These are phyloP conservation scores for Cossypha heuglini DNA, from an alignment of 2,797 vertebrate genomes.

Conservation along the genomic window DNA sequence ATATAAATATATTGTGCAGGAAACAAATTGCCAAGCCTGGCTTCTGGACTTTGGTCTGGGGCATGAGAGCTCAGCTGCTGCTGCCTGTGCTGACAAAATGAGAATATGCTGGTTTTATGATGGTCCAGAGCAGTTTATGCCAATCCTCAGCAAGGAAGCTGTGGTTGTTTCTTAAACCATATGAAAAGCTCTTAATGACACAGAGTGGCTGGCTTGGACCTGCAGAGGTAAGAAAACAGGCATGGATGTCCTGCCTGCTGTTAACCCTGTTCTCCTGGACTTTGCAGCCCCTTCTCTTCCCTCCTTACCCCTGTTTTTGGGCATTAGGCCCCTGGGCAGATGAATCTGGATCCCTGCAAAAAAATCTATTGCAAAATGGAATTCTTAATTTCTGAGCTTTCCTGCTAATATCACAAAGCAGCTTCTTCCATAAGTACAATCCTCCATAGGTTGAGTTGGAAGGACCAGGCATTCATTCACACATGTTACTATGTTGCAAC, in stretches of 20 bases:
- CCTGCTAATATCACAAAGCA: neutral
- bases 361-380: neutral
- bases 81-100: neutral
- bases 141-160: neutral
- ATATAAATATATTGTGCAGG: conserved; percentile 49
- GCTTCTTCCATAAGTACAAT: neutral
- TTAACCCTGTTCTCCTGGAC: neutral
- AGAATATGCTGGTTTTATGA: neutral
- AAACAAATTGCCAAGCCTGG: neutral
- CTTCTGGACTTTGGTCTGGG: conserved; percentile 33
- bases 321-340: accelerated
- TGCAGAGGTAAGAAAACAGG: neutral
- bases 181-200: neutral
- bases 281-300: neutral
- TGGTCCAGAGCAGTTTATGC: neutral
- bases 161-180: neutral
- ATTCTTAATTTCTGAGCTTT: neutral
- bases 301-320: neutral
- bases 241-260: neutral
- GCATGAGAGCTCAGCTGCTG: neutral
- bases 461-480: neutral
- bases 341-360: neutral
- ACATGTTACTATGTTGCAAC: neutral
- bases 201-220: neutral
- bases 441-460: neutral